These are phyloP conservation scores for Flexamia atlantica DNA, from an alignment of 2,888 invertebrate species.

Conservation along the genomic window DNA sequence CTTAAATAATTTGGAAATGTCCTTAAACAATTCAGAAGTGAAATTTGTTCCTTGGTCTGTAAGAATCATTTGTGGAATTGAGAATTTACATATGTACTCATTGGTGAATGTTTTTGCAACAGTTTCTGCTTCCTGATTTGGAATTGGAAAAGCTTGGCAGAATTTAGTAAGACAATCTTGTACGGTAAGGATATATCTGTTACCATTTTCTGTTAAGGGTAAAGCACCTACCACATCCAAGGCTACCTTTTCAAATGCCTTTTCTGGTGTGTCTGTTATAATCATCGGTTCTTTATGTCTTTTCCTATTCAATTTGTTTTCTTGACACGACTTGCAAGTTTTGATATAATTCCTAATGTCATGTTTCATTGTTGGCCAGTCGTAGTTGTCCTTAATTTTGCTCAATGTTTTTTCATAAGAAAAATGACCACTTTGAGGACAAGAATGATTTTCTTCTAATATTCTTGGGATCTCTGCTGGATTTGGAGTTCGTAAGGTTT, in stretches of 20 bases:
- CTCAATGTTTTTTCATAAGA: not conserved
- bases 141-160: not conserved
- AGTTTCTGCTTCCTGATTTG: not conserved
- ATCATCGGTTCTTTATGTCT: constrained; percentile 5
- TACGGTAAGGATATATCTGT: not conserved
- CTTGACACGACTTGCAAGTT: not conserved
- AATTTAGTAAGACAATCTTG: constrained; percentile 1
- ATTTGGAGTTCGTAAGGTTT: not conserved
- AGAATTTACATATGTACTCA: not conserved
- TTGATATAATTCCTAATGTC: not conserved
- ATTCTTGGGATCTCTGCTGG: not conserved
- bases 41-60: constrained; percentile 21
- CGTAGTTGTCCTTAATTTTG: not conserved
- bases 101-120: not conserved
- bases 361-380: not conserved
- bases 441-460: not conserved
- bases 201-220: not conserved
- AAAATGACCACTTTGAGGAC: not conserved
- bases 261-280: not conserved
- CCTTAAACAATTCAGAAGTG: constrained; percentile 10
- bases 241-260: not conserved
- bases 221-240: not conserved
- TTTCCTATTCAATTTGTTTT: not conserved
- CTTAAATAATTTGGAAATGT: constrained; percentile 14
- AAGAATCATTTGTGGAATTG: not conserved